Evolutionary conservation across 2,113 vertebrate species (phyloP), one percentile per base, ranked within the genome.

Genomic region (Genyomyrus donnyi): DNA sequence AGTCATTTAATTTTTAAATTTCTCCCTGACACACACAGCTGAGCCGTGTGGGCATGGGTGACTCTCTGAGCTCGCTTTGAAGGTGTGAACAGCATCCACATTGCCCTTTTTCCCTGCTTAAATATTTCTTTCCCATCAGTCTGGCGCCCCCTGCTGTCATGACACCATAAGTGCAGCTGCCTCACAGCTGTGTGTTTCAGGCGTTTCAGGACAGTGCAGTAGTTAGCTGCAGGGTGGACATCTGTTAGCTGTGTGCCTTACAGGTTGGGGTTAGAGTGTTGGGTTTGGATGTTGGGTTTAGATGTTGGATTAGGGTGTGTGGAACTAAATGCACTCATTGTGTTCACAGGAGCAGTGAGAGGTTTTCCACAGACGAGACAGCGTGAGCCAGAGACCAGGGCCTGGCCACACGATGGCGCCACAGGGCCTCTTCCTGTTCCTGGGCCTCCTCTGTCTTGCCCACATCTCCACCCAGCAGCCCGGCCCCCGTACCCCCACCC

Each of bases 401-500:
- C 19, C 42, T 48, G 45, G 39, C 45, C 83, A 74, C 95, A 88
- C 91, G 93, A 93, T 96, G 95, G 93, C 93, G 91, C 87, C 91
- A 89, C 84, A 56, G 93, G 90, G 94, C 91, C 93, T 97, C 93
- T 92, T 92, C 45, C 93, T 97, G 62, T 90, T 93, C 74, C 90
- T 95, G 53, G 85, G 91, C 89, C 35, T 95, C 83, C 90, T 97
- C 58, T 93, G 93, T 1, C 93, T 94, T 88, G 91, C 95, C 91
- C 93, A 95, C 31, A 95, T 96, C 88, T 96, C 96, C 0, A 91
- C 96, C 50, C 96, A 98, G 94, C 95, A 97, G 91, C 95, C 97
- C 42, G 97, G 97, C 88, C 96, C 97, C 66, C 97, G 97, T 5
- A 15, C 31, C 90, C 95, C 96, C 87, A 97, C 97, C 90, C 96